phyloP scores from a whole-genome alignment of 2,888 invertebrate genomes.

The Deilephila elpenor region DNA sequence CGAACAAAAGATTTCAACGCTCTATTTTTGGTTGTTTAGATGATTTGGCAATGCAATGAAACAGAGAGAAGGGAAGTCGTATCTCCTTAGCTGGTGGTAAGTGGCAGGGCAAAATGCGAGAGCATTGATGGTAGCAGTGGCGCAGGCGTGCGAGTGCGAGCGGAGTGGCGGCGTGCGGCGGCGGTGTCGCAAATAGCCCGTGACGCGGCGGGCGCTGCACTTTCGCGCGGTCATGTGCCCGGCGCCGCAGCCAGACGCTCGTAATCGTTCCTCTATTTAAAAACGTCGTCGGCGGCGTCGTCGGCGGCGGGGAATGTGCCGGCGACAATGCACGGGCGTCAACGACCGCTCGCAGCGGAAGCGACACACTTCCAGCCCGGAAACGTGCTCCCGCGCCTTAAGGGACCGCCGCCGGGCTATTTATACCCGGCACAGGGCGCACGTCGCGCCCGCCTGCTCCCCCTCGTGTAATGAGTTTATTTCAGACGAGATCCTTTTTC shows the following conservation, averaged over 20 bases:
- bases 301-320: constrained; percentile 76
- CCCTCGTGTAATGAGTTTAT: constrained; percentile 71
- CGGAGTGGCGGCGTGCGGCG: constrained; percentile 39
- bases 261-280: constrained; percentile 83
- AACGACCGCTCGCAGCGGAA: constrained; percentile 83
- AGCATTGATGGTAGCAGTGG: constrained; percentile 13
- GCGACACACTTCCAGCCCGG: constrained; percentile 84
- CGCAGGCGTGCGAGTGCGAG: constrained; percentile 29
- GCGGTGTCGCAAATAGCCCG: constrained; percentile 79
- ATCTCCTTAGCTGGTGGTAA: constrained; percentile 38
- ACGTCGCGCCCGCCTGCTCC: constrained; percentile 57
- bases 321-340: constrained; percentile 79
- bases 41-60: constrained; percentile 29
- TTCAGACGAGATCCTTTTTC: constrained; percentile 59
- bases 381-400: constrained; percentile 81
- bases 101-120: constrained; percentile 36
- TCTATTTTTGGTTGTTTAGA: constrained; percentile 31
- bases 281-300: constrained; percentile 76
- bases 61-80: constrained; percentile 26
- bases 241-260: constrained; percentile 79
- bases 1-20: constrained; percentile 63
- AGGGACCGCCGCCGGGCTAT: constrained; percentile 76
- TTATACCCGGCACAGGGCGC: constrained; percentile 72
- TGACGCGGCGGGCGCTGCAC: constrained; percentile 82
- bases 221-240: constrained; percentile 81